Evolutionary conservation across 1,140 invertebrate species (phyloP).

Genomic region (Melanaphis sacchari): DNA sequence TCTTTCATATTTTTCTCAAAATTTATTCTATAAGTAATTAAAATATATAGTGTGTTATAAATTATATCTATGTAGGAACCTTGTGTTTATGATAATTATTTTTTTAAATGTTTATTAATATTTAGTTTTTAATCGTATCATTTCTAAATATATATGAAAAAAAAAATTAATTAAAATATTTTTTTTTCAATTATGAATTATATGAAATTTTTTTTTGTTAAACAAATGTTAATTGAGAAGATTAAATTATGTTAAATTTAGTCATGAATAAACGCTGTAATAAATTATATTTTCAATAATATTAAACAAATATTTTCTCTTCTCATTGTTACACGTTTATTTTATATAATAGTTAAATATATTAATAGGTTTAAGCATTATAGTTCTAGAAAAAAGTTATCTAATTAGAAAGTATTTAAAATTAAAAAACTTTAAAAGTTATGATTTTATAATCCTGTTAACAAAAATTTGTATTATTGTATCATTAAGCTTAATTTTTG

Average conservation of each 20-base stretch:
- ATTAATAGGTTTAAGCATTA: no score
- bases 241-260: not conserved
- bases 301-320: not conserved
- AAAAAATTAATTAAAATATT: not conserved
- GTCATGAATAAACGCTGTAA: not conserved
- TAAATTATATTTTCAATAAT: not conserved
- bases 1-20: not conserved
- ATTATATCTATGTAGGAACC: not conserved
- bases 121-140: not conserved
- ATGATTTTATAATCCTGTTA: not conserved
- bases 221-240: not conserved
- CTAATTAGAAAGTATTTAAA: not conserved
- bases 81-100: not conserved
- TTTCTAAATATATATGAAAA: not conserved
- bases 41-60: not conserved
- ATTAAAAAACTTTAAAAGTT: constrained; percentile 21
- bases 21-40: not conserved
- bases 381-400: not conserved
- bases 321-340: not conserved
- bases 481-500: not conserved
- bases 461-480: not conserved
- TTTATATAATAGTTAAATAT: not conserved
- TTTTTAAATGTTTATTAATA: not conserved
- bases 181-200: not conserved
- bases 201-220: not conserved